Base-by-base conservation (phyloP, 2,888 invertebrate species). In the Merodon equestris region DNA sequence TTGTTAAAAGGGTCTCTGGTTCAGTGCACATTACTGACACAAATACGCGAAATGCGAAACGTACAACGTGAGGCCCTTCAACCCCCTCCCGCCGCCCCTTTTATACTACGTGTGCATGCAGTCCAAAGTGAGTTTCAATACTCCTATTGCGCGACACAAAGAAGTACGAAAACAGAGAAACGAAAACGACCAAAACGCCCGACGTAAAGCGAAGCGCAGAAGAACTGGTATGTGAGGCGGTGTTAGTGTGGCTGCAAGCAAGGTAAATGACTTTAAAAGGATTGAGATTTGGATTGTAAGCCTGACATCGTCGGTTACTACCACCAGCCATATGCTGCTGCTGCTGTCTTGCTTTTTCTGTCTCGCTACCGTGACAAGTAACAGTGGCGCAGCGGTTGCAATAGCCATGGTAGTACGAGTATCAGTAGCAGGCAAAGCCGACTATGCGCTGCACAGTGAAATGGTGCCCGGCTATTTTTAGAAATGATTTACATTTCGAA, bases 41-140 rank as follows among this genome's bases (percentile, higher is more conserved):
- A 79, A 79, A 79, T 79, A 79, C 64, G 79, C 79, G 74, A 79
- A 79, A 64, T 79, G 74, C 74, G 79, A 79, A 74, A 74, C 79
- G 64, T 64, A 63, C 64, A 48, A 56, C 27, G 19, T 9, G 45
- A 36, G 19, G n/a, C n/a, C n/a, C 27, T 4, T 27, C 2, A 7
- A 27, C 2, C 27, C 3, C 7, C 2, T 27, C 3, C 27, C 3
- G 7, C 7, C 3, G 7, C 27, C 7, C 2, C 27, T 7, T 27
- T 27, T 27, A 27, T 27, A 27, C 27, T 27, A 27, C n/a, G n/a
- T 27, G 27, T 27, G 27, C 27, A 2, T 2, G 27, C 27, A 9
- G 53, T 53, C 53, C 53, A 14, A 19, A 44, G n/a, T 57, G 15
- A 51, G 12, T n/a, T n/a, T n/a, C n/a, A n/a, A n/a, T 17, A 14